Evolutionary conservation across 1,140 invertebrate genomes (phyloP), one percentile per base, ranked within the genome.

Genomic region (Stenopsyche tienmushanensis): DNA sequence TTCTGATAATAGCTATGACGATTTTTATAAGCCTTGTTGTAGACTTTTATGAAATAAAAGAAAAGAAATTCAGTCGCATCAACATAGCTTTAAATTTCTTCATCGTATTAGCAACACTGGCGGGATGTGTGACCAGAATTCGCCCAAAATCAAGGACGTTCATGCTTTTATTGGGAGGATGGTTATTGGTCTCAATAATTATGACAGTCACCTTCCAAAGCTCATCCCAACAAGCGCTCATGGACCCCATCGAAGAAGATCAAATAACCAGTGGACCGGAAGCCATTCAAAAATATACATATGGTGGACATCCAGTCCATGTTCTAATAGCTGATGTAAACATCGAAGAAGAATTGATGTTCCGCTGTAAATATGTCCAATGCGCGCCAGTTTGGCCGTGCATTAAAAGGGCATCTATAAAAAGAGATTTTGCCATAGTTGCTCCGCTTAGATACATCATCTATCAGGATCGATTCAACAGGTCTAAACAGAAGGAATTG

Each of bases 181-280:
- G 65, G 65, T 25, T 66, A 25, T 23, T 66, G 26, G 17, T 60
- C 3, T 50, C 49, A 8, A 21, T 66, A 1, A 41, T 62, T 7
- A 57, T 50, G n/a, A 62, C 47, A 15, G 59, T 62, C 0, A 57
- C 47, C 10, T 18, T 66, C 17, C 65, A 66, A 55, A 55, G 65
- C 25, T 66, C 65, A 25, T 24, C 60, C 15, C 34, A 60, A 49
- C 62, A 52, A 25, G 59, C 52, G 10, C 20, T 66, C 7, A 55
- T 66, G 15, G 34, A 62, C 2, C 65, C 65, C 3, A 50, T 17
- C 23, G 26, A 23, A n/a, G 39, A 62, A 41, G 21, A 54, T 7
- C 65, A 66, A 62, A 49, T 66, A 7, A 29, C 59, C 15, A 47
- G 8, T 5, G n/a, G 9, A 15, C 9, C 21, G 15, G 65, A 66